Conservation (phyloP, 2,113 vertebrate species). For the Nothoprocta perdicaria region DNA sequence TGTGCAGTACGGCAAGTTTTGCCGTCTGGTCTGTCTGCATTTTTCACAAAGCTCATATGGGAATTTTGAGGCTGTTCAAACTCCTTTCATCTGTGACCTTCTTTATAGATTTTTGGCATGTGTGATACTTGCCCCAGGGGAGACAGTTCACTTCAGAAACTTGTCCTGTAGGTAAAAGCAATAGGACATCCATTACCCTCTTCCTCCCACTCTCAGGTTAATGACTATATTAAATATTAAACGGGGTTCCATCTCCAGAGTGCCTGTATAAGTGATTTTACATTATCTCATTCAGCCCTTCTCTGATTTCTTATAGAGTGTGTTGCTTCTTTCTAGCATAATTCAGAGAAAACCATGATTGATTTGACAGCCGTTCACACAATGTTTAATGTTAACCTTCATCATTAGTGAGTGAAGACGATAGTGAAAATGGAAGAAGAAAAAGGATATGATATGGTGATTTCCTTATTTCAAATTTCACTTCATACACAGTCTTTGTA, state of each 20-base stretch:
- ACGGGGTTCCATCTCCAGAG: slow-evolving; percentile 70
- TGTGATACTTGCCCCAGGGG: slow-evolving; percentile 71
- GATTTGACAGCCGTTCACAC: slow-evolving; percentile 78
- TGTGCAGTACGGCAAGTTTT: neutral
- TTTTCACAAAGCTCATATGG: slow-evolving; percentile 23
- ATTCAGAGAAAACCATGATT: slow-evolving; percentile 77
- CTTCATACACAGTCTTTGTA: neutral
- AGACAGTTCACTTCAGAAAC: slow-evolving; percentile 57
- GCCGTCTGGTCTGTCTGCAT: slow-evolving; percentile 12
- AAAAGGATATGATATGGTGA: neutral
- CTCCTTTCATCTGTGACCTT: slow-evolving; percentile 72
- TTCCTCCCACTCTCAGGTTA: slow-evolving; percentile 76
- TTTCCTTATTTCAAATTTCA: slow-evolving; percentile 21
- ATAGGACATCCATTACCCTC: slow-evolving; percentile 75
- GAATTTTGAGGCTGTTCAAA: slow-evolving; percentile 61
- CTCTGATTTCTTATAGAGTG: slow-evolving; percentile 80
- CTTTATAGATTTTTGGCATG: slow-evolving; percentile 68
- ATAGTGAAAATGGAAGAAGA: neutral
- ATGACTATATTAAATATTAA: slow-evolving; percentile 86
- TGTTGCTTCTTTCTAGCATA: slow-evolving; percentile 76
- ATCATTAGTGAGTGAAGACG: slow-evolving; percentile 41
- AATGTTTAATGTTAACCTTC: slow-evolving; percentile 76
- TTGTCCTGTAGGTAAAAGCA: slow-evolving; percentile 70
- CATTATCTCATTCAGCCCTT: slow-evolving; percentile 77
- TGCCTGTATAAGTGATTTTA: slow-evolving; percentile 78